Conservation (phyloP, 2,797 vertebrate genomes). For the Catamblyrhynchus diadema region DNA sequence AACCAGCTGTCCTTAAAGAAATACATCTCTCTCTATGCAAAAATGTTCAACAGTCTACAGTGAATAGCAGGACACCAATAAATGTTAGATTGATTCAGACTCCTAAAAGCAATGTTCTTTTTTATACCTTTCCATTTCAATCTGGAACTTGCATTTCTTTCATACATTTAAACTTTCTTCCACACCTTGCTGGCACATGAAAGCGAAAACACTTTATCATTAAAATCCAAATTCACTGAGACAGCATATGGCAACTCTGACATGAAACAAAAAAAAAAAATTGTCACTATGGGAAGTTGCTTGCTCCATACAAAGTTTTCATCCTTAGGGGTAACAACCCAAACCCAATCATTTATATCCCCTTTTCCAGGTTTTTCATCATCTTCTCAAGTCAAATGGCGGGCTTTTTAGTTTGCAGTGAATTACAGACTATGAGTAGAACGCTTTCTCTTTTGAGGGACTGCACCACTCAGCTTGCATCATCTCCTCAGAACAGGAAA, state of each 20-base stretch:
- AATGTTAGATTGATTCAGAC: background rate
- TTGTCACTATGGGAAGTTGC: background rate
- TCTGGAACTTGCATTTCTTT: background rate
- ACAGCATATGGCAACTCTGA: background rate
- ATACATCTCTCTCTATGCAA: background rate
- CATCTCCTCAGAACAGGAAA: background rate
- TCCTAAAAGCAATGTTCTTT: background rate
- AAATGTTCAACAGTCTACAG: background rate
- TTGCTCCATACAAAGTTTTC: background rate
- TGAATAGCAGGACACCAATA: background rate
- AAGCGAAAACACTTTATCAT: background rate
- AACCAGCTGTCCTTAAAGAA: background rate
- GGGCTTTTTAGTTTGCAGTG: background rate
- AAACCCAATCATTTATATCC: background rate
- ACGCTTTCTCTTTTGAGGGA: background rate
- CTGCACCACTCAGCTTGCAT: background rate
- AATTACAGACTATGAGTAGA: background rate
- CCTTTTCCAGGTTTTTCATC: background rate
- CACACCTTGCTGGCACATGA: background rate
- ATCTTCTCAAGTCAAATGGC: background rate
- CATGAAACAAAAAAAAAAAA: background rate
- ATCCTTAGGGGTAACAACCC: background rate
- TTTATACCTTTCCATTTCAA: background rate
- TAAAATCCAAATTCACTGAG: background rate
- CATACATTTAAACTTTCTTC: background rate